Percentiles rank a stretch among this genome's conserved stretches.
Evolutionary conservation across 2,888 invertebrate genomes (phyloP).

Genomic region (Dicyrtomina minuta): DNA sequence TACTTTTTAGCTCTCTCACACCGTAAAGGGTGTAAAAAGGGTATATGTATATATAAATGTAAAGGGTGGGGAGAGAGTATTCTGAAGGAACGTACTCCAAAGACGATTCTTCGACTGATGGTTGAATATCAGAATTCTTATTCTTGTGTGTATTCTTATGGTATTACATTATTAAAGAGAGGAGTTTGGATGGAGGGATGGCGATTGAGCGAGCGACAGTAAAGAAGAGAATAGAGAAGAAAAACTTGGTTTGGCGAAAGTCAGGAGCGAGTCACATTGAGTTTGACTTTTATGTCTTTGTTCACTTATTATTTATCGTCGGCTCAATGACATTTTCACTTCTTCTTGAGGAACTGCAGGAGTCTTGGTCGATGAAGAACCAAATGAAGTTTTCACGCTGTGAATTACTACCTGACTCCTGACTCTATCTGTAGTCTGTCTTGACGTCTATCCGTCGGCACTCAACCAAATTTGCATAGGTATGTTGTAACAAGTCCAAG

Average conservation of each 20-base stretch:
- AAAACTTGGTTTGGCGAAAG: constrained; percentile 32
- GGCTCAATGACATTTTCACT: constrained; percentile 35
- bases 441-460: constrained; percentile 26
- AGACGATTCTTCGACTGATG: too few relatives aligned
- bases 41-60: too few relatives aligned
- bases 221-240: constrained; percentile 6
- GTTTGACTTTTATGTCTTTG: constrained; percentile 35
- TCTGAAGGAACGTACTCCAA: too few relatives aligned
- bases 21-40: too few relatives aligned
- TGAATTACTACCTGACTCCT: constrained; percentile 32
- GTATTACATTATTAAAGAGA: too few relatives aligned
- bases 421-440: background rate
- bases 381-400: constrained; percentile 30
- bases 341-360: constrained; percentile 25
- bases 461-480: constrained; percentile 24
- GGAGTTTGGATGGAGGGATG: background rate
- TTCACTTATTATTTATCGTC: constrained; percentile 34
- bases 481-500: background rate
- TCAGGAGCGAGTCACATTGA: constrained; percentile 30
- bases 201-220: background rate
- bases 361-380: constrained; percentile 25
- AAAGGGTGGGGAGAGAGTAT: too few relatives aligned
- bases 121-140: too few relatives aligned
- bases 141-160: too few relatives aligned
- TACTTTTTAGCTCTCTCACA: too few relatives aligned